Conservation (phyloP, 2,797 vertebrate genomes). For the Emys orbicularis region DNA sequence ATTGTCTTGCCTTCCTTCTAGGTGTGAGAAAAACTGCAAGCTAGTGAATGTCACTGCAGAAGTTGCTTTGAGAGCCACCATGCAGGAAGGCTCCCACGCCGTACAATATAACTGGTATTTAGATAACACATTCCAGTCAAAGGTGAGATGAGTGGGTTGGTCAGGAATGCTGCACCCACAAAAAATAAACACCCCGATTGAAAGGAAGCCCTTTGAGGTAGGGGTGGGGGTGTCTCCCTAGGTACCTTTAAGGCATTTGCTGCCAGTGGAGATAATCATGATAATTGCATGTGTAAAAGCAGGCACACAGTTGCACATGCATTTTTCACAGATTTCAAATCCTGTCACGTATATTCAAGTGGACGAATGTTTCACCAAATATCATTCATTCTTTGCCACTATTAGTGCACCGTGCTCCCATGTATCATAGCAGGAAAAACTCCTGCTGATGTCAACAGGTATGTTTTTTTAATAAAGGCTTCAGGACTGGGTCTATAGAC, state of each 20-base stretch:
- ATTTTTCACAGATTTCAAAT: background rate
- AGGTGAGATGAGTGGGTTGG: constrained; percentile 71
- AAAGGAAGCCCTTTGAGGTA: background rate
- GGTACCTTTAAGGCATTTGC: background rate
- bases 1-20: constrained; percentile 31
- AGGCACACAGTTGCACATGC: background rate
- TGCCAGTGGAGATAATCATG: background rate
- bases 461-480: background rate
- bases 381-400: background rate
- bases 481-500: background rate
- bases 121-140: constrained; percentile 56
- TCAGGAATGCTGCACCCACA: background rate
- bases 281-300: background rate
- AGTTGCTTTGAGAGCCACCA: constrained; percentile 64
- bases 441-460: background rate
- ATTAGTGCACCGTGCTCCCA: background rate
- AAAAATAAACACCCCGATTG: background rate
- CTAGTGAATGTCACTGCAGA: constrained; percentile 65
- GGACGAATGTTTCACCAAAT: background rate
- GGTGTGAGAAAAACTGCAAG: constrained; percentile 81
- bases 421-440: background rate
- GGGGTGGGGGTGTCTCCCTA: background rate
- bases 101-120: constrained; percentile 80
- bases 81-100: background rate
- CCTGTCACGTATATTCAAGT: background rate